Conservation (phyloP, 2,888 invertebrate species). For the Synanthedon formicaeformis region DNA sequence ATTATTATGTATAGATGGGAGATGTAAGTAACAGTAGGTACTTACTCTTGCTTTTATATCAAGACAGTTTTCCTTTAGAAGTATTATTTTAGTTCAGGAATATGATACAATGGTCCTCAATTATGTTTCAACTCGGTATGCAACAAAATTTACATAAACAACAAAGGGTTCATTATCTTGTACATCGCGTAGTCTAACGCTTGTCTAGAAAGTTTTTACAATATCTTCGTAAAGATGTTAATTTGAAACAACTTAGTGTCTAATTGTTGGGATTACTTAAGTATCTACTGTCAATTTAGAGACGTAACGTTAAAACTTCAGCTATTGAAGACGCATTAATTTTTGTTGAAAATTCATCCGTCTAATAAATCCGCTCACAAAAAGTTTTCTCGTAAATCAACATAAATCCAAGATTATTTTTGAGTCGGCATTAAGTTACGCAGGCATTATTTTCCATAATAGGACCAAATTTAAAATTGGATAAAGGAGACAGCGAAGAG, state of each 20-base stretch:
- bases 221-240: background rate
- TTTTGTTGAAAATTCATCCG: background rate
- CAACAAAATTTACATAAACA: too few species aligned
- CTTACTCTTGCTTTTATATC: too few species aligned
- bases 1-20: too few species aligned
- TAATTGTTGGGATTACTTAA: background rate
- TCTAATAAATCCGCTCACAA: conserved; percentile 15
- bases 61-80: too few species aligned
- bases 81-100: too few species aligned
- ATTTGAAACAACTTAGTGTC: background rate
- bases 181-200: background rate
- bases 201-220: background rate
- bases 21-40: too few species aligned
- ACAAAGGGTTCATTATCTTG: background rate
- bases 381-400: conserved; percentile 25
- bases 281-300: background rate
- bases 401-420: conserved; percentile 18
- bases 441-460: background rate
- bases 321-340: background rate
- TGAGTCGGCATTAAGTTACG: background rate
- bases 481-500: background rate
- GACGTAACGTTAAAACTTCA: background rate
- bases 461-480: background rate
- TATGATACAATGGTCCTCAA: too few species aligned
- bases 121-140: too few species aligned